These are phyloP conservation scores for Diaperis boleti DNA, from an alignment of 2,888 invertebrate genomes.

Conservation along the genomic window DNA sequence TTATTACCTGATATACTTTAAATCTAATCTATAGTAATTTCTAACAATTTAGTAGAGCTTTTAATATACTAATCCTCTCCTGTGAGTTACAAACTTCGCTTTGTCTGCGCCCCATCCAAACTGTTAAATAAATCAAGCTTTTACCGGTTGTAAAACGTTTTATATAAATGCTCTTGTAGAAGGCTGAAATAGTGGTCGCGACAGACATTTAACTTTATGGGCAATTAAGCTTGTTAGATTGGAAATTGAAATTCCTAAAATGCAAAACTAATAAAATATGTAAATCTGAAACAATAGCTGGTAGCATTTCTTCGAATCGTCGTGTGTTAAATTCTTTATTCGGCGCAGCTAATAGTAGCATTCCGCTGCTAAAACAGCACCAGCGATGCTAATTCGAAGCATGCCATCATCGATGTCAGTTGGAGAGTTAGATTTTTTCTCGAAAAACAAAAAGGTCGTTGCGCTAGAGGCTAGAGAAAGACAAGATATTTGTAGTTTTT, in stretches of 20 bases:
- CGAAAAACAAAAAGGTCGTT: slow-evolving; percentile 2
- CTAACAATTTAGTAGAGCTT: too few relatives aligned
- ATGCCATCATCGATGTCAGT: slow-evolving; percentile 36
- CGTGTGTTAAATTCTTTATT: slow-evolving; percentile 49
- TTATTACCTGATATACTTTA: too few relatives aligned
- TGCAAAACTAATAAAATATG: slow-evolving; percentile 53
- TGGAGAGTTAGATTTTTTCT: background rate
- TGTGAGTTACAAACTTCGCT: too few relatives aligned
- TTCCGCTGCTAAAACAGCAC: slow-evolving; percentile 45
- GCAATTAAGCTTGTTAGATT: slow-evolving; percentile 50
- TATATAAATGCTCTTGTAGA: slow-evolving; percentile 10
- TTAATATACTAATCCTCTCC: too few relatives aligned
- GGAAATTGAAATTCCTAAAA: slow-evolving; percentile 50
- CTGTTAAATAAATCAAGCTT: slow-evolving; percentile 44
- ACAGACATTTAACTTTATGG: slow-evolving; percentile 40
- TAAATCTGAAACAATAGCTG: slow-evolving; percentile 52
- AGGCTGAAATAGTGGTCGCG: slow-evolving; percentile 23
- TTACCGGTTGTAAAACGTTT: slow-evolving; percentile 22
- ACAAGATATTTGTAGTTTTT: background rate
- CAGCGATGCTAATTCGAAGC: slow-evolving; percentile 48
- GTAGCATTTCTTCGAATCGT: slow-evolving; percentile 47
- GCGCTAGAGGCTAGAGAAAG: background rate
- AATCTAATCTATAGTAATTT: too few relatives aligned
- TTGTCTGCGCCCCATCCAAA: too few relatives aligned
- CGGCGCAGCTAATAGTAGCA: slow-evolving; percentile 44